Evolutionary conservation across 2,888 invertebrate species (phyloP).

Genomic region (Panorpa germanica): DNA sequence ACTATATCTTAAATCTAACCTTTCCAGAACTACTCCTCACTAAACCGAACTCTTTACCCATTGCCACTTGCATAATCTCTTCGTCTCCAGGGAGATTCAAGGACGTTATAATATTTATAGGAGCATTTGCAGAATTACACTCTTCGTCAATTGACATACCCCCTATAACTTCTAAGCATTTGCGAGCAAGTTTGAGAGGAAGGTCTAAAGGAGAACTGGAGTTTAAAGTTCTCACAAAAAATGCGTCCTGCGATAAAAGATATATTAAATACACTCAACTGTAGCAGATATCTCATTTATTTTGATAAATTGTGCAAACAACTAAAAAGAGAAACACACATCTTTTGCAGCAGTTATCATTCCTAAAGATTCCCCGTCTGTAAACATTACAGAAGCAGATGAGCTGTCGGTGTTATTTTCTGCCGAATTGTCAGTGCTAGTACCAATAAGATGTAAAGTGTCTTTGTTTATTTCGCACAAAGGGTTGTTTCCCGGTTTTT

Average conservation of each 20-base stretch:
- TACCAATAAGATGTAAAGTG: slow-evolving; percentile 22
- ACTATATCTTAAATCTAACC: slow-evolving; percentile 24
- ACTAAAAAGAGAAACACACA: slow-evolving; percentile 2
- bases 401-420: slow-evolving; percentile 28
- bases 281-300: slow-evolving; percentile 4
- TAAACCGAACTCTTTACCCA: slow-evolving; percentile 82
- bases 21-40: slow-evolving; percentile 71
- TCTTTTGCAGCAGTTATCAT: slow-evolving; percentile 45
- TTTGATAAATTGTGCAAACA: slow-evolving; percentile 7
- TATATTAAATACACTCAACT: slow-evolving; percentile 7
- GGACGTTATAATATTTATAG: slow-evolving; percentile 26
- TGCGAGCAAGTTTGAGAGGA: slow-evolving; percentile 56
- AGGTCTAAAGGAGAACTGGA: slow-evolving; percentile 31
- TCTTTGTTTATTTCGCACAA: slow-evolving; percentile 28
- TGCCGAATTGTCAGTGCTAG: slow-evolving; percentile 16
- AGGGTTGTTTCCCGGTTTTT: slow-evolving; percentile 33
- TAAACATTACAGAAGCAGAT: slow-evolving; percentile 39
- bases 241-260: slow-evolving; percentile 40
- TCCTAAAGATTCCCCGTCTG: slow-evolving; percentile 62
- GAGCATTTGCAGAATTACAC: slow-evolving; percentile 19
- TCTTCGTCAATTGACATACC: slow-evolving; percentile 54
- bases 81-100: slow-evolving; percentile 49
- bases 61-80: slow-evolving; percentile 54
- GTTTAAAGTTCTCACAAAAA: slow-evolving; percentile 56
- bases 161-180: slow-evolving; percentile 61